Evolutionary conservation across 1,140 invertebrate genomes (phyloP).

Genomic region (Pseudomyrmex cubaensis): DNA sequence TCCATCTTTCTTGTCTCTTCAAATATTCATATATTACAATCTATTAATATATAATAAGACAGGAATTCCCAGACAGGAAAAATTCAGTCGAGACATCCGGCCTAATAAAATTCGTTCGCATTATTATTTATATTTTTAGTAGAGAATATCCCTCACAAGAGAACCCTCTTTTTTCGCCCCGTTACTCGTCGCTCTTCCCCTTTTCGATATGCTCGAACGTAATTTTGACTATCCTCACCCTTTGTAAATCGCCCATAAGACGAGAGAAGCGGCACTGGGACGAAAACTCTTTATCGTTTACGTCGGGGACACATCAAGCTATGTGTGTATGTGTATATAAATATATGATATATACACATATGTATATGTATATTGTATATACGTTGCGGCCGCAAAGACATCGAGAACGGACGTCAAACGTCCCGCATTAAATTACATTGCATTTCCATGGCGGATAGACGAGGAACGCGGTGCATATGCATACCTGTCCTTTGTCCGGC

Average conservation of each 20-base stretch:
- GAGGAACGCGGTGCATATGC: constrained; percentile 65
- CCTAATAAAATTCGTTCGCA: not conserved
- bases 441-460: constrained; percentile 75
- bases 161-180: not conserved
- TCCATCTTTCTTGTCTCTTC: no score
- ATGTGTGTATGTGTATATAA: not conserved
- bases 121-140: not conserved
- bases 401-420: constrained; percentile 73
- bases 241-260: constrained; percentile 54
- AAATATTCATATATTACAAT: not conserved
- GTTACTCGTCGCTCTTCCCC: not conserved
- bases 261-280: constrained; percentile 15
- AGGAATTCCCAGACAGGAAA: not conserved
- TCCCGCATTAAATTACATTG: constrained; percentile 75
- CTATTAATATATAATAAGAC: not conserved
- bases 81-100: not conserved
- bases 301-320: constrained; percentile 10
- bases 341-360: not conserved
- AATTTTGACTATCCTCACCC: constrained; percentile 65
- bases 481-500: constrained; percentile 70
- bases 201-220: constrained; percentile 59
- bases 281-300: constrained; percentile 66
- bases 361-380: constrained; percentile 14
- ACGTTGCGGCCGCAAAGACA: constrained; percentile 65
- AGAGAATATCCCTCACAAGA: not conserved